Percentiles rank a stretch among this genome's conserved stretches.
phyloP scores from a whole-genome alignment of 2,113 vertebrate genomes.

The Cephalopholis sonnerati region DNA sequence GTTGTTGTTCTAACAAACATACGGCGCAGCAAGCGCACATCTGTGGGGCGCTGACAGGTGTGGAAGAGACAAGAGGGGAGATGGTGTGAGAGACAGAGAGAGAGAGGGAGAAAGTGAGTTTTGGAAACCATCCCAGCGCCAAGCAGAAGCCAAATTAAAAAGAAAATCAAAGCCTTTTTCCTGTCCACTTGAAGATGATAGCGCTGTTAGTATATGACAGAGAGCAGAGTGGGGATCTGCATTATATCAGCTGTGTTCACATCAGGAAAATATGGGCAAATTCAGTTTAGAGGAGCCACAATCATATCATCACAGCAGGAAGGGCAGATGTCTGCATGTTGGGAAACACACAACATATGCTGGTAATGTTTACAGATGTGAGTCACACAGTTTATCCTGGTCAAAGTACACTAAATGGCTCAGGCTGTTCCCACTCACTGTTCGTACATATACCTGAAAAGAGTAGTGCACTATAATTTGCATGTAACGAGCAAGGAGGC shows the following conservation, averaged over 20 bases:
- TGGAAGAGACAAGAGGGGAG: slow-evolving; percentile 85
- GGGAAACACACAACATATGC: not conserved
- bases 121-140: slow-evolving; percentile 62
- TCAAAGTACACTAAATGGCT: not conserved
- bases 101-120: slow-evolving; percentile 43
- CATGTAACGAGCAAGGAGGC: too few relatives aligned
- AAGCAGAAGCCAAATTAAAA: slow-evolving; percentile 67
- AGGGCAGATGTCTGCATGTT: slow-evolving; percentile 38
- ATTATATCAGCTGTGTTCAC: slow-evolving; percentile 43
- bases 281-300: slow-evolving; percentile 35
- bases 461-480: too few relatives aligned
- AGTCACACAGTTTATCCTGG: not conserved
- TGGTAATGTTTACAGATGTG: slow-evolving; percentile 5
- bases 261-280: slow-evolving; percentile 36
- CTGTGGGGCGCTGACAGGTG: slow-evolving; percentile 93
- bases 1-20: slow-evolving; percentile 80
- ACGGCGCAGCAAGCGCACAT: slow-evolving; percentile 76
- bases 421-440: too few relatives aligned
- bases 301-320: slow-evolving; percentile 34
- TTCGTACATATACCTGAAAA: too few relatives aligned
- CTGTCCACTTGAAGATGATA: slow-evolving; percentile 88
- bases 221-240: slow-evolving; percentile 11
- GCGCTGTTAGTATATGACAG: slow-evolving; percentile 83
- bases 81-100: slow-evolving; percentile 50
- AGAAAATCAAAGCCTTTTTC: slow-evolving; percentile 88